Percentiles rank a stretch among this genome's conserved stretches.
Conservation (phyloP, 2,113 vertebrate genomes). For the Gambusia holbrooki region DNA sequence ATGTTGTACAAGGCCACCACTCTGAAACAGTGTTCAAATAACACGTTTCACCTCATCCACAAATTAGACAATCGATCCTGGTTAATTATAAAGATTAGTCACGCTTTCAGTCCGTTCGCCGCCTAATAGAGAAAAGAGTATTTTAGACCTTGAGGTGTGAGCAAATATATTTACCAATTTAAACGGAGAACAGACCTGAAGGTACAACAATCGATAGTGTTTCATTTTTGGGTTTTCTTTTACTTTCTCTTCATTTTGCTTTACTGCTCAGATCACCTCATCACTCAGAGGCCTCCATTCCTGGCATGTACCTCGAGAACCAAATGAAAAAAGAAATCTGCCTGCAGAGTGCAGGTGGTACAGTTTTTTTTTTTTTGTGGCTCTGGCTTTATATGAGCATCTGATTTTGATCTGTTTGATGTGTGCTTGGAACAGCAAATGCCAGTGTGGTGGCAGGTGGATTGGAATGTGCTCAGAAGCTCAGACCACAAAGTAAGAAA, state of each 20-base stretch:
- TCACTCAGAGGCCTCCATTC: slow-evolving; percentile 33
- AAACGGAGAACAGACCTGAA: slow-evolving; percentile 17
- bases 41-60: slow-evolving; percentile 48
- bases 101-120: slow-evolving; percentile 38
- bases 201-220: slow-evolving; percentile 29
- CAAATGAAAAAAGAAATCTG: slow-evolving; percentile 58
- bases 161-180: slow-evolving; percentile 25
- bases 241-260: slow-evolving; percentile 35
- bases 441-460: slow-evolving; percentile 69
- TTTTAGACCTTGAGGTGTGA: slow-evolving; percentile 32
- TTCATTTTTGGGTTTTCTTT: slow-evolving; percentile 1
- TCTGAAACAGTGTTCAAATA: slow-evolving; percentile 64
- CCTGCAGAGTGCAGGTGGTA: slow-evolving; percentile 67
- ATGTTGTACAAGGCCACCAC: slow-evolving; percentile 61
- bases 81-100: slow-evolving; percentile 73
- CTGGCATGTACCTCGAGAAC: slow-evolving; percentile 37
- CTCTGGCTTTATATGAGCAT: slow-evolving; percentile 42
- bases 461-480: slow-evolving; percentile 72
- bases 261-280: slow-evolving; percentile 41
- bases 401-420: slow-evolving; percentile 74
- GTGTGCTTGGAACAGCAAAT: slow-evolving; percentile 65
- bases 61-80: slow-evolving; percentile 63
- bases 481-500: slow-evolving; percentile 48
- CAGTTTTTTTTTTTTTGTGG: slow-evolving; percentile 12
- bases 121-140: slow-evolving; percentile 11